Percentiles rank a stretch among this genome's conserved stretches.
These are phyloP conservation scores for Tenthredo scrophulariae DNA, from an alignment of 2,888 invertebrate genomes.

Conservation along the genomic window DNA sequence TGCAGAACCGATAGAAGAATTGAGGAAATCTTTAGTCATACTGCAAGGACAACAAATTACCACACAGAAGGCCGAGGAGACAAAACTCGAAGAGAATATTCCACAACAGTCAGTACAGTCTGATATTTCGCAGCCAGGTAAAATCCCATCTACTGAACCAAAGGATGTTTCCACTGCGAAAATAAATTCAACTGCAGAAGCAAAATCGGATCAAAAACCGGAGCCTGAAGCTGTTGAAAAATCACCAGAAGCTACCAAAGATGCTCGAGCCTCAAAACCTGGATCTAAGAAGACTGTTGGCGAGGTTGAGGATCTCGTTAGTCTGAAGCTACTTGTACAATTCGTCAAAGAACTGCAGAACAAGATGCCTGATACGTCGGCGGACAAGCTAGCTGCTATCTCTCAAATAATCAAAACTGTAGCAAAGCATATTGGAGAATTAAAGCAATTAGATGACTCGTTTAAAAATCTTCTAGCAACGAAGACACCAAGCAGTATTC, in stretches of 20 bases:
- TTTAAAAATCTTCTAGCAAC: background rate
- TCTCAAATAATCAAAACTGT: background rate
- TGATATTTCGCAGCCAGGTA: background rate
- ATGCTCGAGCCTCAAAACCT: background rate
- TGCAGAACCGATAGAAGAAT: conserved; percentile 76
- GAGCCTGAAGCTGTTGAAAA: conserved; percentile 4
- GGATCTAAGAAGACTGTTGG: background rate
- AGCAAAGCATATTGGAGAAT: background rate
- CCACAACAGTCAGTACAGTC: background rate
- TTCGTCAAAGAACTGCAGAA: background rate
- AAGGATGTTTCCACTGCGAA: background rate
- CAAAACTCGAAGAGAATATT: conserved; percentile 49
- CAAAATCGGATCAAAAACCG: background rate
- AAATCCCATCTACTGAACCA: background rate
- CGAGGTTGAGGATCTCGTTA: background rate
- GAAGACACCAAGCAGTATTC: background rate
- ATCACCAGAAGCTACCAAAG: background rate
- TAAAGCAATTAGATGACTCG: background rate
- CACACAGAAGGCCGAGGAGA: conserved; percentile 50
- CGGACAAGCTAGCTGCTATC: background rate
- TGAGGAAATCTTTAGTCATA: conserved; percentile 74
- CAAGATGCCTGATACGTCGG: background rate
- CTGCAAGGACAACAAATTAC: conserved; percentile 63
- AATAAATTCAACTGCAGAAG: background rate
- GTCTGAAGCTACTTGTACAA: conserved; percentile 13